These are phyloP conservation scores for Tetragnatha montana DNA, from an alignment of 2,888 invertebrate genomes.

Conservation along the genomic window DNA sequence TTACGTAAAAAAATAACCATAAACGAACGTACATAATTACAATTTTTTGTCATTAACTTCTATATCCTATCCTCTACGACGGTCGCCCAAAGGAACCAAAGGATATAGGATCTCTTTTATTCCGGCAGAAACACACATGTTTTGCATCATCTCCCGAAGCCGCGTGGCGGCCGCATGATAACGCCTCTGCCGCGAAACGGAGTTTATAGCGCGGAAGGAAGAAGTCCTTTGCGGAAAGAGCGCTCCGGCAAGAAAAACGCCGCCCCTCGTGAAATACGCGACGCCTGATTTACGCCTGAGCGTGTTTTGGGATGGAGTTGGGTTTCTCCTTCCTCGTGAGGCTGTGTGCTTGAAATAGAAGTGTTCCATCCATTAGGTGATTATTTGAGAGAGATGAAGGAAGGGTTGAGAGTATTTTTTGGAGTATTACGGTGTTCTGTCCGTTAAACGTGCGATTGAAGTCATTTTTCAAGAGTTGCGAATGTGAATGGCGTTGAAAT, in stretches of 20 bases:
- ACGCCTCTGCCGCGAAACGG: conserved; percentile 7
- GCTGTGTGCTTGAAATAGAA: no score
- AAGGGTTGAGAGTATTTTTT: conserved; percentile 2
- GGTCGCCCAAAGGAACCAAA: no score
- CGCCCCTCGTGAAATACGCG: background rate
- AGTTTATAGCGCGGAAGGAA: conserved; percentile 49
- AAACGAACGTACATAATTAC: no score
- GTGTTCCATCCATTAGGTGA: background rate
- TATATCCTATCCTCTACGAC: no score
- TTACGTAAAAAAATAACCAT: no score
- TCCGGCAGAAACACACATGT: background rate
- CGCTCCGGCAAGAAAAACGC: background rate
- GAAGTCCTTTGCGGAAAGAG: conserved; percentile 12
- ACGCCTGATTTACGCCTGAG: conserved; percentile 23
- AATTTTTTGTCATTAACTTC: no score
- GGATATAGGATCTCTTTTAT: no score
- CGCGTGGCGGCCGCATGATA: conserved; percentile 36
- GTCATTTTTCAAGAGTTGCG: no score
- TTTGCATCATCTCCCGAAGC: background rate
- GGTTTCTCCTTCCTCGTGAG: background rate
- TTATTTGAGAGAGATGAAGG: background rate
- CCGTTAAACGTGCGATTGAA: no score
- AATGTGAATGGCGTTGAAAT: no score
- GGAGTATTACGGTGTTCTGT: background rate
- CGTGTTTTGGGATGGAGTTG: background rate